Evolutionary conservation across 2,797 vertebrate genomes (phyloP).

Genomic region (Acanthiza pusilla): DNA sequence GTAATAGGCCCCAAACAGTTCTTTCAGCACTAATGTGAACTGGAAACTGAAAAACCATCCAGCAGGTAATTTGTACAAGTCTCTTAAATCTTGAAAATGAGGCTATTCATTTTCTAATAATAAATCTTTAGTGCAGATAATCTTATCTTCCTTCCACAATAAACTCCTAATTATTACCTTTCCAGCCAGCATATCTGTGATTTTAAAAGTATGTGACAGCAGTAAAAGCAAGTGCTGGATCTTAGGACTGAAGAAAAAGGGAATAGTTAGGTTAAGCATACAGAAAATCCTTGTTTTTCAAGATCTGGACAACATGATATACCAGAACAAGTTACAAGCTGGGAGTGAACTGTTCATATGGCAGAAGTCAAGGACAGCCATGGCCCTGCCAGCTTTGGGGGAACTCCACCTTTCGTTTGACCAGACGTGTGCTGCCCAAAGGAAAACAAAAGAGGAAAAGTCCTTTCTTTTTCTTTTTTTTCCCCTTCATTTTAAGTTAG

Average conservation of each 20-base stretch:
- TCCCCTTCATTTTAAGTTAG: not conserved
- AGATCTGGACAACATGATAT: not conserved
- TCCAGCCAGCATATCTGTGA: not conserved
- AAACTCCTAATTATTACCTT: constrained; percentile 53
- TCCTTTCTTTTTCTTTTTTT: not conserved
- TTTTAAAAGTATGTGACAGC: constrained; percentile 3
- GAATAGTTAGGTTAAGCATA: not conserved
- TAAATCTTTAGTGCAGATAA: constrained; percentile 52
- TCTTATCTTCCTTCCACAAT: constrained; percentile 57
- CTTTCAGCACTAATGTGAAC: not conserved
- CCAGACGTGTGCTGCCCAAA: not conserved
- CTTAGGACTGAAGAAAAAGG: not conserved
- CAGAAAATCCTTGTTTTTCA: not conserved
- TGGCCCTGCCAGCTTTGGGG: not conserved
- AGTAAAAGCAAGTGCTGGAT: not conserved
- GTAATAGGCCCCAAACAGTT: not conserved
- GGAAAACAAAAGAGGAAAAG: not conserved
- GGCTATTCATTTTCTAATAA: constrained; percentile 51
- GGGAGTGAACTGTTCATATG: not conserved
- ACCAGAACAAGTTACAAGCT: not conserved
- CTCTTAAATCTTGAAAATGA: constrained; percentile 44
- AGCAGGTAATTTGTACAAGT: constrained; percentile 10
- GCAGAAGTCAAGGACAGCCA: not conserved
- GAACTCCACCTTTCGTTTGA: not conserved
- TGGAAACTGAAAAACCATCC: constrained; percentile 4